Conservation (phyloP, 2,113 vertebrate genomes). For the Cololabis saira region DNA sequence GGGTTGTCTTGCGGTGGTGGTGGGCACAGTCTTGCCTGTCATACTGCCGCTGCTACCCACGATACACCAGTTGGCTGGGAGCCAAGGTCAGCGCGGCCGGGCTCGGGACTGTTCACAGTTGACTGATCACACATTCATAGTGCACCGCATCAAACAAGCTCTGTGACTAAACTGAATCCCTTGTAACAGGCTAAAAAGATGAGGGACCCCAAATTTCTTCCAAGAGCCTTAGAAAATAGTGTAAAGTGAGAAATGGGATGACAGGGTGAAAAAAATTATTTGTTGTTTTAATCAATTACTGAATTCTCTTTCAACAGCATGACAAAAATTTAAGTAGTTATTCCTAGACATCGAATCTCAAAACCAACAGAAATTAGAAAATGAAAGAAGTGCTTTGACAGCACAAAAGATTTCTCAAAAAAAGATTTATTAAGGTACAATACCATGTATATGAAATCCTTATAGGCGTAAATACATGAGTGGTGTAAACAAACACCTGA, state of each 20-base stretch:
- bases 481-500: too few species aligned
- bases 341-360: too few species aligned
- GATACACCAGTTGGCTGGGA: slow-evolving; percentile 78
- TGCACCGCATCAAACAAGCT: slow-evolving; percentile 72
- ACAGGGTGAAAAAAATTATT: not conserved
- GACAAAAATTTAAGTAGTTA: too few species aligned
- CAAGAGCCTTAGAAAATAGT: slow-evolving; percentile 19
- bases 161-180: slow-evolving; percentile 60
- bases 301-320: too few species aligned
- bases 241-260: not conserved
- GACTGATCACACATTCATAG: slow-evolving; percentile 77
- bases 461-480: too few species aligned
- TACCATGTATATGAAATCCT: too few species aligned
- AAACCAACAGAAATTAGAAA: too few species aligned
- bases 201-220: slow-evolving; percentile 38
- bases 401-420: too few species aligned
- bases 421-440: too few species aligned
- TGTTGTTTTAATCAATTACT: too few species aligned
- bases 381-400: too few species aligned
- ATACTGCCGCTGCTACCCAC: slow-evolving; percentile 81
- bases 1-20: slow-evolving; percentile 74
- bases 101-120: slow-evolving; percentile 75
- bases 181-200: slow-evolving; percentile 47
- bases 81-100: slow-evolving; percentile 83
- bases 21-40: slow-evolving; percentile 78